A percentile compares a stretch with the other conserved stretches of the same genome.
These are phyloP conservation scores for Scaptodrosophila latifasciaeformis DNA, from an alignment of 2,888 invertebrate genomes.

Conservation along the genomic window DNA sequence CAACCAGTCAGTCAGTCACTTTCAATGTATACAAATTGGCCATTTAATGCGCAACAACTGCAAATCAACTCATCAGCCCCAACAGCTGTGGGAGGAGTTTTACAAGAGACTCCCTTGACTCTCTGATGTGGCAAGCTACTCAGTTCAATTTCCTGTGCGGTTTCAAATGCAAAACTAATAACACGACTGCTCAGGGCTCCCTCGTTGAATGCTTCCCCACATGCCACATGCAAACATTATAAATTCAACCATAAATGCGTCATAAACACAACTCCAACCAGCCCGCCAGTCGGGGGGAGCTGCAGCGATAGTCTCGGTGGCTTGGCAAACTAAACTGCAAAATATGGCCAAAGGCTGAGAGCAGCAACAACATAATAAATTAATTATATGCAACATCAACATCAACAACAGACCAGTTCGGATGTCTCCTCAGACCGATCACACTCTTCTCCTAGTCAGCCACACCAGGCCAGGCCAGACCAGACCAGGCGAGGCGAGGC, in stretches of 20 bases:
- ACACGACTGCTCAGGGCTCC: slow-evolving; percentile 13
- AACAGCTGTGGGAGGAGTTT: too few species aligned
- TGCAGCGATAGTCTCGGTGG: slow-evolving; percentile 2
- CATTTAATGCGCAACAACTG: slow-evolving; percentile 26
- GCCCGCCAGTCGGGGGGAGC: not conserved
- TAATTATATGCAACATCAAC: slow-evolving; percentile 69
- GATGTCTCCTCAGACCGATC: too few species aligned
- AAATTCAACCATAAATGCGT: slow-evolving; percentile 58
- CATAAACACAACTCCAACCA: slow-evolving; percentile 33
- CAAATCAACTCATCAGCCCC: slow-evolving; percentile 24
- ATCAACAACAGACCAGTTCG: slow-evolving; percentile 39
- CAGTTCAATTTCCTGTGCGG: slow-evolving; percentile 46
- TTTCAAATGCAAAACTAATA: slow-evolving; percentile 49
- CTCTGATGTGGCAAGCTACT: too few species aligned
- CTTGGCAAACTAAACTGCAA: slow-evolving; percentile 19
- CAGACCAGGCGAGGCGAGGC: too few species aligned
- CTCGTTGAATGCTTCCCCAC: too few species aligned
- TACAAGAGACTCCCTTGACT: too few species aligned
- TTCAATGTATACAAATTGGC: slow-evolving; percentile 40
- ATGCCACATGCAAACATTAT: slow-evolving; percentile 36
- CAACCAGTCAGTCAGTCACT: too few species aligned
- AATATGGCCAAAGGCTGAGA: slow-evolving; percentile 45
- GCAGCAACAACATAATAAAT: slow-evolving; percentile 64
- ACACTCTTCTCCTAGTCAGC: too few species aligned
- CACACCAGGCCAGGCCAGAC: too few species aligned